These are phyloP conservation scores for Harpalus rubripes DNA, from an alignment of 2,888 invertebrate species.

Conservation along the genomic window DNA sequence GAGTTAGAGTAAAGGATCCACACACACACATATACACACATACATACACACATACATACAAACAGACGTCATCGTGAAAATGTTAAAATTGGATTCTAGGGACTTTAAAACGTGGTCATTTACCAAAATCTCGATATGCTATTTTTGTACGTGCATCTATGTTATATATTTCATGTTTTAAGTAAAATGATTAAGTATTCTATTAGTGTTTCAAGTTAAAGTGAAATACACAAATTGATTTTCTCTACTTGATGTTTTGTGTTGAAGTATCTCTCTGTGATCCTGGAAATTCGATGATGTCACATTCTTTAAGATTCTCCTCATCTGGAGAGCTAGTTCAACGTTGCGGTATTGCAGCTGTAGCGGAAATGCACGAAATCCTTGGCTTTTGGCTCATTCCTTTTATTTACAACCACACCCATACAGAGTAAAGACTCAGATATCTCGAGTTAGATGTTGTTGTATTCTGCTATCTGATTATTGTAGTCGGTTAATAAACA, in stretches of 20 bases:
- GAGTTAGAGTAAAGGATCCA: too few species aligned
- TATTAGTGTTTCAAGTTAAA: not conserved
- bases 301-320: slow-evolving; percentile 22
- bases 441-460: not conserved
- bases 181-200: not conserved
- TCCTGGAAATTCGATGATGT: slow-evolving; percentile 28
- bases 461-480: slow-evolving; percentile 9
- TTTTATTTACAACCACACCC: slow-evolving; percentile 33
- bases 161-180: too few species aligned
- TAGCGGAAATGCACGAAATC: slow-evolving; percentile 46
- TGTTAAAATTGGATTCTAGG: too few species aligned
- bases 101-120: too few species aligned
- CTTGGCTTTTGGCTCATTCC: slow-evolving; percentile 18
- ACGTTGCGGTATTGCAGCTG: slow-evolving; percentile 19
- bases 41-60: too few species aligned
- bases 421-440: not conserved
- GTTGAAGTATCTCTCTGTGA: slow-evolving; percentile 8
- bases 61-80: too few species aligned
- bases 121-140: too few species aligned
- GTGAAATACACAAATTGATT: slow-evolving; percentile 1
- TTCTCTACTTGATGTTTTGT: not conserved
- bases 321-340: slow-evolving; percentile 8
- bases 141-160: too few species aligned
- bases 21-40: too few species aligned
- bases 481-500: slow-evolving; percentile 29